A percentile compares a stretch with the other conserved stretches of the same genome.
phyloP scores from a whole-genome alignment of 2,888 invertebrate genomes.

The Drosophila stalkeri region DNA sequence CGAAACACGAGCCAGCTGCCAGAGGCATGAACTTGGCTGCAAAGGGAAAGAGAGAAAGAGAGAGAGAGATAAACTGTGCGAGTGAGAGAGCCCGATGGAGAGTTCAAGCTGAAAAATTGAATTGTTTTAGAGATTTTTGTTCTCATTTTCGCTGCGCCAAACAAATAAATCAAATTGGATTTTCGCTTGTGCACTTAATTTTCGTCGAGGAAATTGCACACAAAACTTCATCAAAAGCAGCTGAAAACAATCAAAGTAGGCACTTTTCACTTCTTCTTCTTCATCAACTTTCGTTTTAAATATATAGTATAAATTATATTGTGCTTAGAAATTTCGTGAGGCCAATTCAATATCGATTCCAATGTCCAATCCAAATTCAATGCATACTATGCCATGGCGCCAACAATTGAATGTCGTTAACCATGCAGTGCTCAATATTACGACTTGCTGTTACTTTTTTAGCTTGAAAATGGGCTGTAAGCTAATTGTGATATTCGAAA shows the following conservation, averaged over 20 bases:
- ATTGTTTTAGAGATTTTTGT: constrained; percentile 78
- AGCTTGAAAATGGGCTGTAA: constrained; percentile 47
- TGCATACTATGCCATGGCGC: not conserved
- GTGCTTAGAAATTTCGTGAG: constrained; percentile 1
- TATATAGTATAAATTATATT: not conserved
- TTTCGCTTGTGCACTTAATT: constrained; percentile 77
- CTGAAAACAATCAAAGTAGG: constrained; percentile 39
- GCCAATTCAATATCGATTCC: constrained; percentile 17
- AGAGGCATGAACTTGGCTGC: constrained; percentile 11
- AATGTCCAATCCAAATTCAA: constrained; percentile 57
- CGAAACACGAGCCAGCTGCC: constrained; percentile 18
- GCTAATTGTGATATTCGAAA: constrained; percentile 51
- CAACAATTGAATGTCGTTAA: not conserved
- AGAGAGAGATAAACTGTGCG: not conserved
- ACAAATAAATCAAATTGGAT: constrained; percentile 80
- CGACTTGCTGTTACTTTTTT: constrained; percentile 47
- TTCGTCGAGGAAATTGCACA: constrained; percentile 54
- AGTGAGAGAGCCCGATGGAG: not conserved
- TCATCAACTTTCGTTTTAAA: not conserved
- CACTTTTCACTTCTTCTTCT: not conserved
- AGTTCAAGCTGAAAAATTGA: constrained; percentile 70
- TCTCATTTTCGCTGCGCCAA: constrained; percentile 52
- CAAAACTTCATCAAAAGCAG: constrained; percentile 59
- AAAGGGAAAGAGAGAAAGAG: not conserved
- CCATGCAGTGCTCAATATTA: constrained; percentile 6